Evolutionary conservation across 2,888 invertebrate species (phyloP).

Genomic region (Polyploca ridens): DNA sequence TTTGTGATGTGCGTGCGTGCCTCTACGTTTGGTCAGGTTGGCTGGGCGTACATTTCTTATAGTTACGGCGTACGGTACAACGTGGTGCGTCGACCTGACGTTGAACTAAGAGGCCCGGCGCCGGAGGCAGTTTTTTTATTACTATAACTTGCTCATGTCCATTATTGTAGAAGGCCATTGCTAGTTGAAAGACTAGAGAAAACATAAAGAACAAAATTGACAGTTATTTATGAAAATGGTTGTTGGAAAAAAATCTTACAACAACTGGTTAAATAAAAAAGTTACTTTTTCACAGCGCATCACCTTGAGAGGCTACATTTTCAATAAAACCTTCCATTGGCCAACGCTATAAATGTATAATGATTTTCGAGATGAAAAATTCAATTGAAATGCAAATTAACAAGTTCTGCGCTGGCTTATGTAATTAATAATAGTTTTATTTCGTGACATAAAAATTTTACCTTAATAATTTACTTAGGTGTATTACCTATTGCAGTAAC

Average conservation of each 20-base stretch:
- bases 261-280: background rate
- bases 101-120: conserved; percentile 75
- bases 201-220: background rate
- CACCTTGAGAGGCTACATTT: background rate
- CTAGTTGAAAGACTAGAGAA: background rate
- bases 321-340: too few species aligned
- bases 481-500: too few species aligned
- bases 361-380: background rate
- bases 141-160: conserved; percentile 51
- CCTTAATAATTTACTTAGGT: background rate
- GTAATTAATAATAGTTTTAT: background rate
- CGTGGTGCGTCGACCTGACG: conserved; percentile 78
- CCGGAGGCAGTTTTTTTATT: conserved; percentile 63
- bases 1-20: conserved; percentile 50
- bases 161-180: conserved; percentile 27
- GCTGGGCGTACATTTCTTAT: conserved; percentile 73
- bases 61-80: conserved; percentile 74
- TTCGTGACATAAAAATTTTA: background rate
- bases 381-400: background rate
- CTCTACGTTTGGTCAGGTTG: conserved; percentile 66
- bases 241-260: background rate
- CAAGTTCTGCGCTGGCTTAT: background rate
- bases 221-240: background rate
- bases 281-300: background rate
- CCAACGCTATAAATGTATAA: too few species aligned